A percentile compares a stretch with the other conserved stretches of the same genome.
These are phyloP conservation scores for Amphiduros pacificus DNA, from an alignment of 2,888 invertebrate species.

Conservation along the genomic window DNA sequence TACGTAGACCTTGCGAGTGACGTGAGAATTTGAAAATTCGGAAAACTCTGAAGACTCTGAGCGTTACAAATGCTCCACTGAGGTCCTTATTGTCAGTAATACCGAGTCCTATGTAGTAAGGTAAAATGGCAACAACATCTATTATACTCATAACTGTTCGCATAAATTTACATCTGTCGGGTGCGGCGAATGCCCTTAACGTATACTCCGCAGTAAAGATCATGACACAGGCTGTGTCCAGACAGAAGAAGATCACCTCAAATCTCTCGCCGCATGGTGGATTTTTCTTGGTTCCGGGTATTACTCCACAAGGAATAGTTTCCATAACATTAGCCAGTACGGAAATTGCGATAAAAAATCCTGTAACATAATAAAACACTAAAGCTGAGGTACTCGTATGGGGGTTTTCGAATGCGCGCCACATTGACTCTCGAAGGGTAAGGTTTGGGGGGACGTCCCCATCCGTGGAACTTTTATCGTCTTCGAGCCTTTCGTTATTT, in stretches of 20 bases:
- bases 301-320: constrained; percentile 87
- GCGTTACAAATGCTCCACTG: constrained; percentile 97
- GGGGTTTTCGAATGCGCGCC: constrained; percentile 98
- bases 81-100: constrained; percentile 97
- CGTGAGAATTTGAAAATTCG: constrained; percentile 99
- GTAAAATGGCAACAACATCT: constrained; percentile 98
- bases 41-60: constrained; percentile 98
- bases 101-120: constrained; percentile 94
- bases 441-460: constrained; percentile 69
- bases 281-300: constrained; percentile 55
- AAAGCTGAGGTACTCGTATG: constrained; percentile 98
- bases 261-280: constrained; percentile 88
- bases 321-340: constrained; percentile 99
- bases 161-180: constrained; percentile 95
- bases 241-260: constrained; percentile 90
- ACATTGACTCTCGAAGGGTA: constrained; percentile 80
- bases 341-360: constrained; percentile 99
- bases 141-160: constrained; percentile 99
- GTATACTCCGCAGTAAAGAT: constrained; percentile 98
- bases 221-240: constrained; percentile 99
- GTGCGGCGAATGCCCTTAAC: constrained; percentile 91
- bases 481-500: constrained; percentile 96
- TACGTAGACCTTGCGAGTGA: constrained; percentile 97
- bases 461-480: constrained; percentile 69
- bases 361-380: constrained; percentile 99